Evolutionary conservation across 2,797 vertebrate species (phyloP).

Genomic region (Myotis planiceps): DNA sequence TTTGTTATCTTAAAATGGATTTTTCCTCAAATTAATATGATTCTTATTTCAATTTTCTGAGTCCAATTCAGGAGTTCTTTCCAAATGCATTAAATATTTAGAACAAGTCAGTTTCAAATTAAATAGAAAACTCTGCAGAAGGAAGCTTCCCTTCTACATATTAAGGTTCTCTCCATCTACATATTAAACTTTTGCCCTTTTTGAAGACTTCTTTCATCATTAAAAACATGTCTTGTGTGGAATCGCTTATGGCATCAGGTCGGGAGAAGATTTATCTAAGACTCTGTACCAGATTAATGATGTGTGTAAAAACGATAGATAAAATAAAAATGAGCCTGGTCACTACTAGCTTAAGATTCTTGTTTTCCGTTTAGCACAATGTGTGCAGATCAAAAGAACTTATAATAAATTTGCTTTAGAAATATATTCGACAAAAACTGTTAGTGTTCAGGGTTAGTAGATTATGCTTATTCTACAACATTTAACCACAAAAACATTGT

Average conservation of each 20-base stretch:
- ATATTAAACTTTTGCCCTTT: constrained; percentile 5
- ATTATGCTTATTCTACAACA: constrained; percentile 36
- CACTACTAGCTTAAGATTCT: background rate
- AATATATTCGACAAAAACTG: background rate
- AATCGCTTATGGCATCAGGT: background rate
- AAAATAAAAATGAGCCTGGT: constrained; percentile 3
- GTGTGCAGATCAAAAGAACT: background rate
- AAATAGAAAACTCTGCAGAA: background rate
- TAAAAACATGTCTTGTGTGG: constrained; percentile 12
- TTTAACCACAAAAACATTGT: constrained; percentile 31
- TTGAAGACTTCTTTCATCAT: background rate
- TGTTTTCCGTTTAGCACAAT: background rate
- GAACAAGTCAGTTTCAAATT: constrained; percentile 34
- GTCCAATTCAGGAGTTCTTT: background rate
- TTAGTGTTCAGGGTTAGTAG: background rate
- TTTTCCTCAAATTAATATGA: constrained; percentile 33
- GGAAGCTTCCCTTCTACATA: background rate
- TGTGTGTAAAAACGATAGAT: background rate
- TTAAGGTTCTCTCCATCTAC: background rate
- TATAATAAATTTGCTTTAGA: background rate
- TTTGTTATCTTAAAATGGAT: background rate
- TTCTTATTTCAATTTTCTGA: background rate
- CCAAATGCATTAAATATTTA: background rate
- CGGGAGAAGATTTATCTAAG: background rate
- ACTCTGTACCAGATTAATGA: background rate